Percentiles rank a stretch among this genome's conserved stretches.
Conservation (phyloP, 2,888 invertebrate species). For the Luperina nickerlii region DNA sequence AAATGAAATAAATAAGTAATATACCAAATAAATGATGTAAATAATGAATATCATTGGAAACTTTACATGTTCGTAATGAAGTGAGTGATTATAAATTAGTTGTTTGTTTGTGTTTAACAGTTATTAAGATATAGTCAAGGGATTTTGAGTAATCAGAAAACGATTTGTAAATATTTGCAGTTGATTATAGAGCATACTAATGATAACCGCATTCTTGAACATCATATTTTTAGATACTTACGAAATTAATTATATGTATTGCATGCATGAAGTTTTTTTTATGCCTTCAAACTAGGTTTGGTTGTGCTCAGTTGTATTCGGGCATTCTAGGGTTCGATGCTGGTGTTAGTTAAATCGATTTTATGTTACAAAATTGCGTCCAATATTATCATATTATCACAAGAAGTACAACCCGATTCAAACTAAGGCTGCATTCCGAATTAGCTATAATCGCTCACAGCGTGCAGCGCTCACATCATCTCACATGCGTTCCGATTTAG, state of each 20-base stretch:
- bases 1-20: neutral
- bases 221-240: constrained; percentile 3
- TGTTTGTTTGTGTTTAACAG: constrained; percentile 45
- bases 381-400: neutral
- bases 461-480: no score
- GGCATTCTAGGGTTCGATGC: neutral
- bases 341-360: neutral
- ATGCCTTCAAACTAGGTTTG: neutral
- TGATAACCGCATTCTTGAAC: constrained; percentile 18
- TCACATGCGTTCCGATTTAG: no score
- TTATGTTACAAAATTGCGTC: neutral
- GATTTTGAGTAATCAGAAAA: constrained; percentile 47
- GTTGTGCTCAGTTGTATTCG: neutral
- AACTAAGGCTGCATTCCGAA: neutral
- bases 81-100: constrained; percentile 53
- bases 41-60: constrained; percentile 46
- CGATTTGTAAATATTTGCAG: constrained; percentile 52
- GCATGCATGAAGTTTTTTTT: neutral
- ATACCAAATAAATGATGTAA: constrained; percentile 18
- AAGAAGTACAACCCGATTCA: neutral
- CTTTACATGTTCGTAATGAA: constrained; percentile 49
- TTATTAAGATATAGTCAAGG: constrained; percentile 50
- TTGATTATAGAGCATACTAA: constrained; percentile 54
- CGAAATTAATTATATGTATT: neutral
- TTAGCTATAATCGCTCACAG: no score